Conservation (phyloP, 2,113 vertebrate genomes). For the Mormyrus lacerda region DNA sequence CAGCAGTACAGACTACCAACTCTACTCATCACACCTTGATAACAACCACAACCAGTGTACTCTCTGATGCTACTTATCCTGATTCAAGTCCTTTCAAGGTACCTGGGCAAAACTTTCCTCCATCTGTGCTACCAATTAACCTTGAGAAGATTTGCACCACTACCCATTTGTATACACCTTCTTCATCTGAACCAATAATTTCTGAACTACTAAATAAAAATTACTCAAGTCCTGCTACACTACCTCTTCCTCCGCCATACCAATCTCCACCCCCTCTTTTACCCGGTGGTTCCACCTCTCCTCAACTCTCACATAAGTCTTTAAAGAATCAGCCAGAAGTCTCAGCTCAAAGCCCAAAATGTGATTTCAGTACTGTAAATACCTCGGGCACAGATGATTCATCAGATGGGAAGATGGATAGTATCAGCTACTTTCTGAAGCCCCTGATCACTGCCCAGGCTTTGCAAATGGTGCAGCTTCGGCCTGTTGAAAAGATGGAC, state of each 20-base stretch:
- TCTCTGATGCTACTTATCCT: neutral
- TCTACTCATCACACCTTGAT: neutral
- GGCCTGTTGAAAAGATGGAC: conserved; percentile 59
- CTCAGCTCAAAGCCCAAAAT: conserved; percentile 51
- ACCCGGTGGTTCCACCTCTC: conserved; percentile 20
- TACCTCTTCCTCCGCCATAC: conserved; percentile 1
- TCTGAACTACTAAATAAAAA: conserved; percentile 25
- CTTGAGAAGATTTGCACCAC: conserved; percentile 36
- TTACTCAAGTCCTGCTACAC: conserved; percentile 30
- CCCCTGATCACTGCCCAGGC: conserved; percentile 75
- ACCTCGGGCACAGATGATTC: neutral
- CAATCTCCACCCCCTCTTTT: conserved; percentile 16
- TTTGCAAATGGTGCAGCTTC: conserved; percentile 72
- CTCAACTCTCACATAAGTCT: conserved; percentile 24
- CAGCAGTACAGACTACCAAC: conserved; percentile 22
- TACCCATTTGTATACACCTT: conserved; percentile 38
- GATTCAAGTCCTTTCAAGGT: conserved; percentile 9
- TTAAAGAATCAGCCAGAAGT: conserved; percentile 22
- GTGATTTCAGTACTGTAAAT: conserved; percentile 21
- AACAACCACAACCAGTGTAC: neutral
- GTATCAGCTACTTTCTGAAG: conserved; percentile 30
- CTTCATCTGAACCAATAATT: conserved; percentile 52
- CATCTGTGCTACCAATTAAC: neutral
- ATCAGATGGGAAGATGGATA: conserved; percentile 21
- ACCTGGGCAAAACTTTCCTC: neutral